Evolutionary conservation across 2,797 vertebrate genomes (phyloP), one percentile per base, ranked within the genome.

Genomic region (Phalanger gymnotis): DNA sequence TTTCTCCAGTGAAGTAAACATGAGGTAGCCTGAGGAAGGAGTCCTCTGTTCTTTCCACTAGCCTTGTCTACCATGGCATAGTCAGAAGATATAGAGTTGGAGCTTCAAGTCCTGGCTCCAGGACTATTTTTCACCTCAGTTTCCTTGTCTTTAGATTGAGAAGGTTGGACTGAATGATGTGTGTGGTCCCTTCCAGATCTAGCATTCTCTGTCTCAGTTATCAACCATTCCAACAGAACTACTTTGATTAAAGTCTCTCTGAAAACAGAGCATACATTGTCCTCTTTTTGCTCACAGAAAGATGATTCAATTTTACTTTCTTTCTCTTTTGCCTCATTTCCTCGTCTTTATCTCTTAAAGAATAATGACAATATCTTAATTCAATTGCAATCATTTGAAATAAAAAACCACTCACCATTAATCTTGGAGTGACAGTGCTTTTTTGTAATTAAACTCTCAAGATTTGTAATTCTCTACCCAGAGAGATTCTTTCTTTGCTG

Each of bases 381-480:
- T 97, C 95, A 95, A 93, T 91, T 96, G 94, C 55, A 95, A 96
- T 96, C 66, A 28, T 98, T 97, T 95, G 93, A 98, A 97, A 91
- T 97, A 93, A 97, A 98, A 98, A 98, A 98, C 87, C 96, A 55
- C 90, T 97, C 25, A 30, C 97, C 95, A 92, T 98, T 97, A 97
- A 97, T 98, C 98, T 98, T 96, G 34, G 12, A 55, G 55, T 95
- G 98, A 96, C 96, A 96, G 19, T 66, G 13, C 40, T 81, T 73
- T 97, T 96, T 95, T 96, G 96, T 96, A 98, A 98, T 98, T 98
- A 98, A 98, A 96, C 93, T 97, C 96, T 51, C 94, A 97, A 98
- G 97, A 98, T 91, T 97, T 94, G 73, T 95, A 96, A 97, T 97
- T 98, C 94, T 95, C 97, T 96, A 96, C 93, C 96, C 96, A 97